A percentile compares a stretch with the other conserved stretches of the same genome.
phyloP scores from a whole-genome alignment of 1,140 invertebrate species.

The Pantala flavescens region DNA sequence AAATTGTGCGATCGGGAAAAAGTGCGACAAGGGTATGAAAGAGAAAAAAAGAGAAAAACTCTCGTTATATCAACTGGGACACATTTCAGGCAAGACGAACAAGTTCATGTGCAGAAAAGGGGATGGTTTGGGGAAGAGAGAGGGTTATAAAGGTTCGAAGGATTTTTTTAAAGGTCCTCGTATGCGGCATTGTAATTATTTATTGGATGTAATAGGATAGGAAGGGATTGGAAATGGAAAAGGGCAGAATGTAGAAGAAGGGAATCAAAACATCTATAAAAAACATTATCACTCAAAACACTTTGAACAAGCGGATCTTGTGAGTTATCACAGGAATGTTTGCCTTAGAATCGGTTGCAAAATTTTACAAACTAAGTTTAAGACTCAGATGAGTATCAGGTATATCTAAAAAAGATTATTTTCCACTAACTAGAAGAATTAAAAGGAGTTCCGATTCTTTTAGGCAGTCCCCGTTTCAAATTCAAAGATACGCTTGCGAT shows the following conservation, averaged over 20 bases:
- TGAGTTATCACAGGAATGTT: too few species aligned
- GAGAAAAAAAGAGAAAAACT: conserved; percentile 7
- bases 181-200: not conserved
- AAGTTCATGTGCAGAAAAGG: not conserved
- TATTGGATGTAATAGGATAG: not conserved
- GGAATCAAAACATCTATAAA: too few species aligned
- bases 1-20: not conserved
- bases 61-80: not conserved
- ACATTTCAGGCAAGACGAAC: conserved; percentile 8
- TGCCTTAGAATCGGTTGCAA: too few species aligned
- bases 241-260: not conserved
- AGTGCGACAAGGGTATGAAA: not conserved
- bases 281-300: too few species aligned
- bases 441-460: too few species aligned
- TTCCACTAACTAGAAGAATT: too few species aligned
- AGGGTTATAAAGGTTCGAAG: not conserved
- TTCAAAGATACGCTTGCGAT: too few species aligned
- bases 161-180: not conserved
- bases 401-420: too few species aligned
- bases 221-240: not conserved
- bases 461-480: too few species aligned
- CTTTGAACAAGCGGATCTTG: too few species aligned
- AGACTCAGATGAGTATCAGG: too few species aligned
- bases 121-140: not conserved
- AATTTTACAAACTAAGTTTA: too few species aligned